Percentiles rank a stretch among this genome's conserved stretches.
These are phyloP conservation scores for Stichodactyla mertensii DNA, from an alignment of 64 coral and sea anemone genomes.

Conservation along the genomic window DNA sequence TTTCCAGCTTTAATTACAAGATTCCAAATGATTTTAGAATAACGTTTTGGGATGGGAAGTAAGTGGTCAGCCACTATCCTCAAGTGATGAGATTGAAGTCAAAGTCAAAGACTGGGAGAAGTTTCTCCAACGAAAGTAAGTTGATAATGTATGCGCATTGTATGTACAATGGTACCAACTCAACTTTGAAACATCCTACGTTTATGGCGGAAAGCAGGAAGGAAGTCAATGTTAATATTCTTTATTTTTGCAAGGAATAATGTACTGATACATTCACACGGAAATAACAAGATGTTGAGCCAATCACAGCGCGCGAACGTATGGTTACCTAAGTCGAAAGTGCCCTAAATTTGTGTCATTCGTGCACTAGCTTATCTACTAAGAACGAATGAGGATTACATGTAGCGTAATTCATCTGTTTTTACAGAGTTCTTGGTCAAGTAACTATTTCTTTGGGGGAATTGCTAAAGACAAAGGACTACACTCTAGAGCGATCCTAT, in stretches of 20 bases:
- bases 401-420: not conserved
- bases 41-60: constrained; percentile 14
- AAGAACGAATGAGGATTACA: not conserved
- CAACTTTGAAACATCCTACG: too few species aligned
- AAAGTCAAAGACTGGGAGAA: constrained; percentile 15
- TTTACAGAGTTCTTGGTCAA: constrained; percentile 38
- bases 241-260: too few species aligned
- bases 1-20: not conserved
- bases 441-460: constrained; percentile 38
- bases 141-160: not conserved
- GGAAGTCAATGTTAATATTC: too few species aligned
- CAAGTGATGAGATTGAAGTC: not conserved
- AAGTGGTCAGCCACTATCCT: not conserved
- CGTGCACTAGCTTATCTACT: too few species aligned
- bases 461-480: constrained; percentile 34
- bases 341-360: too few species aligned
- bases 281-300: too few species aligned
- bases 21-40: not conserved
- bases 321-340: too few species aligned
- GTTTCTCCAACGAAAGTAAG: constrained; percentile 1
- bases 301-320: not conserved
- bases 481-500: constrained; percentile 21
- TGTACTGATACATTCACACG: too few species aligned
- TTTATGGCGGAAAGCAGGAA: too few species aligned
- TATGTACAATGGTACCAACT: too few species aligned